Evolutionary conservation across 2,797 vertebrate genomes (phyloP), one percentile per base, ranked within the genome.

Genomic region (Rhyacichthys aspro): DNA sequence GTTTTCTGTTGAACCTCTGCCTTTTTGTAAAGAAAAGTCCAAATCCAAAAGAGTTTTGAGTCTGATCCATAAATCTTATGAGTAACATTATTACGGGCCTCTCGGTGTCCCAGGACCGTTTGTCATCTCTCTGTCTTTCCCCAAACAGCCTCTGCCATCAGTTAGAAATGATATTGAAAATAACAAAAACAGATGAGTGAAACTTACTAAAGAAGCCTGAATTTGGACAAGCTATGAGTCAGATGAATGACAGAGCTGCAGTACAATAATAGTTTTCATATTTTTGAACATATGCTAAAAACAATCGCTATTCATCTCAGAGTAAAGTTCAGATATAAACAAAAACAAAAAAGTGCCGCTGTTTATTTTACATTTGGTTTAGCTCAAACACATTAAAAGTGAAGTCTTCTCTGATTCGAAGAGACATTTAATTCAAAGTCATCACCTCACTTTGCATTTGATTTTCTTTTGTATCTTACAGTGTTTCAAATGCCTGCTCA

Each of bases 401-500:
- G 49, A 19, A 48, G 12, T 43, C 36, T 17, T 17, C 32, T 41
- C n/a, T n/a, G n/a, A n/a, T n/a, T n/a, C n/a, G n/a, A n/a, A n/a
- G n/a, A n/a, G n/a, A n/a, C n/a, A n/a, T n/a, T n/a, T n/a, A n/a
- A n/a, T 42, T 17, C 28, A 18, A 12, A 44, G 44, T 50, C 36
- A 36, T 11, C 11, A 55, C 43, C 39, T 55, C 18, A 8, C 62
- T 41, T 37, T 46, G 28, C 9, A 15, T 63, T 34, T 46, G 41
- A 70, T 68, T 3, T 34, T 41, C 48, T 19, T 58, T 56, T 43
- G 9, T 32, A 42, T 65, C 34, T 16, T 19, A 41, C 4, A 42
- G 9, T n/a, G n/a, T 75, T 60, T 63, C 37, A 70, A 54, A 66
- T 33, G 43, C 59, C 66, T 66, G 28, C 48, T 58, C 43, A 11